phyloP scores from a whole-genome alignment of 2,113 vertebrate genomes.

The Oxyura jamaicensis region DNA sequence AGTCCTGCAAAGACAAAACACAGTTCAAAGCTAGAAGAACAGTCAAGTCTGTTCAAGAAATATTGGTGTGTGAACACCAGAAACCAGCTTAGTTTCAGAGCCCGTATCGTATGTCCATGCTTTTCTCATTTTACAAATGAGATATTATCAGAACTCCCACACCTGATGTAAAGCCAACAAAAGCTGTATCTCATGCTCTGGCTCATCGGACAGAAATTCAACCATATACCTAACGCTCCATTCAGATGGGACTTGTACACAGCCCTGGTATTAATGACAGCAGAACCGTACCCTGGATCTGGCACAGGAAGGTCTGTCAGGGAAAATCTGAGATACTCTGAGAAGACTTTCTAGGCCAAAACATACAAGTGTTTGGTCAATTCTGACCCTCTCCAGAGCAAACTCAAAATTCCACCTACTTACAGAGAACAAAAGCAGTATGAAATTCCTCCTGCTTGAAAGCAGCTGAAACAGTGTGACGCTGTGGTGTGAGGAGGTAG shows the following conservation, averaged over 20 bases:
- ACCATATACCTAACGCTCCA: not conserved
- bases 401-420: not conserved
- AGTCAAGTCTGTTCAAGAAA: not conserved
- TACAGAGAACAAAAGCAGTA: not conserved
- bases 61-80: not conserved
- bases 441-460: not conserved
- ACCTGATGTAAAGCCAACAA: not conserved
- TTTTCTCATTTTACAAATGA: not conserved
- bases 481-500: not conserved
- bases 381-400: not conserved
- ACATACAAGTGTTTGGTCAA: not conserved
- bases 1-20: not conserved
- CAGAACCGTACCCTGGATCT: not conserved
- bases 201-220: not conserved
- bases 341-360: not conserved
- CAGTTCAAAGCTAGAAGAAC: not conserved
- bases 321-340: not conserved
- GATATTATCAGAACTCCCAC: not conserved
- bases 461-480: not conserved
- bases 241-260: not conserved
- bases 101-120: not conserved
- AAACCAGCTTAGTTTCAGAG: not conserved
- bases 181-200: not conserved
- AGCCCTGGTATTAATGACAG: not conserved
- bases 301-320: not conserved